A percentile compares a stretch with the other conserved stretches of the same genome.
These are phyloP conservation scores for Austrofundulus limnaeus DNA, from an alignment of 2,113 vertebrate genomes.

Conservation along the genomic window DNA sequence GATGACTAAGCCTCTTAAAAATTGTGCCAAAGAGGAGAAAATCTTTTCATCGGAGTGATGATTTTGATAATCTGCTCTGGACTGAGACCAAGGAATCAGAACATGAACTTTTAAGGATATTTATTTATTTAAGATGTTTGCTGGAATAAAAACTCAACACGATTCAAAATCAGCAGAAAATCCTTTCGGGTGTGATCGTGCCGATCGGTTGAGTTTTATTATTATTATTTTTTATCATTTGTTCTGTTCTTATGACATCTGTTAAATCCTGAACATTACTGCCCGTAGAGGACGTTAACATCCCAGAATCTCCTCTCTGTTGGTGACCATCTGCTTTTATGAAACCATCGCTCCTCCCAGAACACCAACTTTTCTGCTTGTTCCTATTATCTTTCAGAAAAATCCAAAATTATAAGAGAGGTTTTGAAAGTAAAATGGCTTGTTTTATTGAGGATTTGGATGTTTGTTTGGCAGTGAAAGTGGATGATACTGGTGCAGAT, in stretches of 20 bases:
- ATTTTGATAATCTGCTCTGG: slow-evolving; percentile 65
- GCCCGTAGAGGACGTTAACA: slow-evolving; percentile 63
- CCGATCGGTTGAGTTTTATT: slow-evolving; percentile 59
- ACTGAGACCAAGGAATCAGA: slow-evolving; percentile 40
- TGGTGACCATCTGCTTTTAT: slow-evolving; percentile 74
- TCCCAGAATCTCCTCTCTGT: slow-evolving; percentile 62
- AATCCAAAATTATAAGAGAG: slow-evolving; percentile 70
- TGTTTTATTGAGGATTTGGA: slow-evolving; percentile 63
- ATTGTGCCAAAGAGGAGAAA: slow-evolving; percentile 45
- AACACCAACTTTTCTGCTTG: slow-evolving; percentile 63
- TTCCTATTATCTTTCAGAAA: slow-evolving; percentile 70
- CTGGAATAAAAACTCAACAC: slow-evolving; percentile 22
- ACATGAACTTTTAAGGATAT: slow-evolving; percentile 30
- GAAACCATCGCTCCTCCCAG: slow-evolving; percentile 59
- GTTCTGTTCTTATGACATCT: slow-evolving; percentile 63
- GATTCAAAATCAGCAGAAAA: not conserved
- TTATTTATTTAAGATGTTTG: slow-evolving; percentile 27
- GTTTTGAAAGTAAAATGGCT: slow-evolving; percentile 63
- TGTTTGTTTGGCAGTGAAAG: slow-evolving; percentile 61
- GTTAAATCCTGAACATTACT: slow-evolving; percentile 63
- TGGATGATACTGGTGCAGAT: slow-evolving; percentile 50
- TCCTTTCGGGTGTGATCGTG: slow-evolving; percentile 42
- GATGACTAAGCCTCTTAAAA: slow-evolving; percentile 62
- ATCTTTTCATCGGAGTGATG: slow-evolving; percentile 54
- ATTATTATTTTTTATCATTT: slow-evolving; percentile 63